phyloP scores from a whole-genome alignment of 2,797 vertebrate species.

The Eospalax fontanierii region DNA sequence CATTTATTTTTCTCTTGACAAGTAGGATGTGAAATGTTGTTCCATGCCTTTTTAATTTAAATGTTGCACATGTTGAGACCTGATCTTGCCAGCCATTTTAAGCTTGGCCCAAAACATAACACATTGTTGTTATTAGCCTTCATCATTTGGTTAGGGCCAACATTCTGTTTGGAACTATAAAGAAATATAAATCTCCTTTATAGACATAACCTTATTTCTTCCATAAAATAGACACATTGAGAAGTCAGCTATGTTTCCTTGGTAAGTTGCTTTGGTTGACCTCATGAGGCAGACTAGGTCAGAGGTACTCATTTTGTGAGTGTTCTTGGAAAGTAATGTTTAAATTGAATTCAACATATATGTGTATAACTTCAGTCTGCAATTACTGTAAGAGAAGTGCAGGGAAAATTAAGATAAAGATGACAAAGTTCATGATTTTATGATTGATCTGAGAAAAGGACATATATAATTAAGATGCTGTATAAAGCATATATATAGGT shows the following conservation, averaged over 20 bases:
- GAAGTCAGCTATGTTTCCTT: slow-evolving; percentile 46
- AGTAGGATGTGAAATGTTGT: slow-evolving; percentile 84
- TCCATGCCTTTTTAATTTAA: slow-evolving; percentile 86
- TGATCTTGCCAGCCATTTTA: slow-evolving; percentile 80
- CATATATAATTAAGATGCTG: background rate
- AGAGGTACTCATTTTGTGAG: slow-evolving; percentile 7
- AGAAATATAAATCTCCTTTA: slow-evolving; percentile 71
- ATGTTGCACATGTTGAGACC: slow-evolving; percentile 80
- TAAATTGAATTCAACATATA: background rate
- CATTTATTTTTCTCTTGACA: slow-evolving; percentile 84
- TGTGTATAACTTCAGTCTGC: background rate
- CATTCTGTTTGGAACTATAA: slow-evolving; percentile 77
- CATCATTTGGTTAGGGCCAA: slow-evolving; percentile 74
- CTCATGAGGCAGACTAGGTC: background rate
- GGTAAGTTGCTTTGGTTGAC: slow-evolving; percentile 34
- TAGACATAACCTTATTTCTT: slow-evolving; percentile 63
- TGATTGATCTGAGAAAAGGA: background rate
- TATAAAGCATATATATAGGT: background rate
- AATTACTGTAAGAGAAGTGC: background rate
- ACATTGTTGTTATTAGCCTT: slow-evolving; percentile 82
- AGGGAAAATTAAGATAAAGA: background rate
- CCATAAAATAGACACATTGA: slow-evolving; percentile 35
- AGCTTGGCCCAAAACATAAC: slow-evolving; percentile 79
- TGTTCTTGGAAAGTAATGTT: slow-evolving; percentile 36
- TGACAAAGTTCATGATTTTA: background rate